Base-by-base conservation (phyloP, 2,888 invertebrate species). In the Rotaria magnacalcarata region DNA sequence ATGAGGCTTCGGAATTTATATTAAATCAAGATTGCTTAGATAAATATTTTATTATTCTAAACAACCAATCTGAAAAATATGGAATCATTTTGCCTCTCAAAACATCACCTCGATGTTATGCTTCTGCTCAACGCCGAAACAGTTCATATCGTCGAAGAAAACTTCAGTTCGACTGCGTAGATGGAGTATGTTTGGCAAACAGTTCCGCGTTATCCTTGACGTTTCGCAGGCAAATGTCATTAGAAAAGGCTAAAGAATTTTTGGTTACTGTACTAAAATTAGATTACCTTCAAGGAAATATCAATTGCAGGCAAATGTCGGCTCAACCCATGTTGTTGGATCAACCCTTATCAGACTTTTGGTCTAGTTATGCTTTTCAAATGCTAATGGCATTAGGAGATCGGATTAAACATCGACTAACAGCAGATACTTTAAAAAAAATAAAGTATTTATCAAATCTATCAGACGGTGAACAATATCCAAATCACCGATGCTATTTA, bases 61-160 rank as follows among this genome's bases (percentile, higher is more conserved):
- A 0, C 2, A 5, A 41, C 34, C 11, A 19, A 2, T 0, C 1
- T 34, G 14, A 6, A 67, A 3, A 1, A 0, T 34, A 34, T 19
- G 4, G 0, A 34, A 58, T 60, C 6, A 67, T 67, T 67, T 27
- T 67, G 14, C 67, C 67, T 67, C 27, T 67, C 2, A 67, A 14
- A 34, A 19, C 5, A 67, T 6, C 67, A 67, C 67, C 67, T 1
- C 67, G 67, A 3, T 67, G 67, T 67, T 67, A 67, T 19, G 14
- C 0, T 67, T 3, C 19, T 10, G 0, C 1, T 0, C 4, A 14
- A 19, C 5, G 0, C 19, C 2, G 1, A 4, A 1, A 41, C 16
- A 1, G 34, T 7, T 34, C 7, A 67, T 14, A 34, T 67, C 6
- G 7, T 27, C 4, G 6, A 19, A 14, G 67, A 67, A 34, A 1